phyloP scores from a whole-genome alignment of 2,888 invertebrate genomes.

The Plebejus argus region DNA sequence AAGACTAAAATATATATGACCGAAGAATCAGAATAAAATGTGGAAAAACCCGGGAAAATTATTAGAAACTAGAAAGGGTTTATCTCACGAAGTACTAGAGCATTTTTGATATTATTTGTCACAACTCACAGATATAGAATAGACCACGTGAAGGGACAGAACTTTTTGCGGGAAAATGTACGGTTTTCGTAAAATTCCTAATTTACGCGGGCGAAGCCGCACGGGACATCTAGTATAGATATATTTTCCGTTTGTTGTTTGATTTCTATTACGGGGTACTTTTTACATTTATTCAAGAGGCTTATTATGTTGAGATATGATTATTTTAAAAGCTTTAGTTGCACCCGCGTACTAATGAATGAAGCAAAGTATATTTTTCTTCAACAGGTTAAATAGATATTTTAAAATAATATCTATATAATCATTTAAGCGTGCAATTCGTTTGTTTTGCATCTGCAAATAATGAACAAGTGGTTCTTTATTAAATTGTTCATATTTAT shows the following conservation, averaged over 20 bases:
- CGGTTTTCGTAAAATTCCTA: too few species aligned
- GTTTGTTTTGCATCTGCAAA: neutral
- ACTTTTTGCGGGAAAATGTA: too few species aligned
- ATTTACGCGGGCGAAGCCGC: too few species aligned
- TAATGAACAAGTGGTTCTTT: neutral
- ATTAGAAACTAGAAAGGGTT: too few species aligned
- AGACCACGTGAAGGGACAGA: too few species aligned
- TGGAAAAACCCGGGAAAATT: too few species aligned
- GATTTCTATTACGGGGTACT: neutral
- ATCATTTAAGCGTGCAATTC: neutral
- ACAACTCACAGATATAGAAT: too few species aligned
- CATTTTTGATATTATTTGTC: too few species aligned
- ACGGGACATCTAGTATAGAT: too few species aligned
- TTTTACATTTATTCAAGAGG: neutral
- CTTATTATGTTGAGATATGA: neutral
- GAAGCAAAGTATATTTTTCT: neutral
- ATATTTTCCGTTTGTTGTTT: neutral
- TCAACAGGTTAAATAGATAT: neutral
- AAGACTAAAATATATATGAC: too few species aligned
- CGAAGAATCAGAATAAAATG: too few species aligned
- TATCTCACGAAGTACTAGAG: too few species aligned
- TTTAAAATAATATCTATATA: neutral
- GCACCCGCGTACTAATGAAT: neutral
- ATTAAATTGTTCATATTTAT: neutral
- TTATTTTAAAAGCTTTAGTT: neutral